Conservation (phyloP, 2,113 vertebrate species). For the Chiloscyllium plagiosum region DNA sequence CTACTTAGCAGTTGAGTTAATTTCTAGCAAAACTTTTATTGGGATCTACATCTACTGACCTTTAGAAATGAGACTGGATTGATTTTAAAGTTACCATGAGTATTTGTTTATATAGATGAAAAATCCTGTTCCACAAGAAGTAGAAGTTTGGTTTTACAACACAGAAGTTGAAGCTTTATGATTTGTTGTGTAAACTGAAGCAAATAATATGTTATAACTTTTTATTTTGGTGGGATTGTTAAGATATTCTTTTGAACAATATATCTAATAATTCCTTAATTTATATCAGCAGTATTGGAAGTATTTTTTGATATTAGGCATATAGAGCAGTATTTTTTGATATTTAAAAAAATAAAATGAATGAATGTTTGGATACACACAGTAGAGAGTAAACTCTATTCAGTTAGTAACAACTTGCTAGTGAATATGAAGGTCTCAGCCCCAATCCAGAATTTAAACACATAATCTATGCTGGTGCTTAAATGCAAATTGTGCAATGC, state of each 20-base stretch:
- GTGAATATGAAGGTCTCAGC: neutral
- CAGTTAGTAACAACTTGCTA: neutral
- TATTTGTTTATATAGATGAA: neutral
- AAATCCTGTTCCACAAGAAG: neutral
- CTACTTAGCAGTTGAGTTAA: neutral
- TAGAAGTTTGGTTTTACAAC: neutral
- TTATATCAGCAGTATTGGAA: neutral
- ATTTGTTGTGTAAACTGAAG: neutral
- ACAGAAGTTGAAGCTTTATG: neutral
- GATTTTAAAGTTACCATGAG: neutral
- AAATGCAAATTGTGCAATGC: neutral
- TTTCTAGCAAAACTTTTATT: neutral
- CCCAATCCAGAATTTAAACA: neutral
- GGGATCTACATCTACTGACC: neutral
- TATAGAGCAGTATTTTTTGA: too few species aligned
- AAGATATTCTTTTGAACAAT: neutral
- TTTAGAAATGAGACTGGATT: neutral
- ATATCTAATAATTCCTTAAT: neutral
- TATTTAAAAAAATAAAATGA: neutral
- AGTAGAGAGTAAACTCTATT: neutral
- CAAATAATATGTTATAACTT: neutral
- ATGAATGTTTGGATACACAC: neutral
- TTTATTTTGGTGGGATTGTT: neutral
- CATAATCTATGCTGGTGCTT: neutral
- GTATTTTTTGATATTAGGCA: neutral